These are phyloP conservation scores for Urocolius indicus DNA, from an alignment of 2,113 vertebrate genomes.

Conservation along the genomic window DNA sequence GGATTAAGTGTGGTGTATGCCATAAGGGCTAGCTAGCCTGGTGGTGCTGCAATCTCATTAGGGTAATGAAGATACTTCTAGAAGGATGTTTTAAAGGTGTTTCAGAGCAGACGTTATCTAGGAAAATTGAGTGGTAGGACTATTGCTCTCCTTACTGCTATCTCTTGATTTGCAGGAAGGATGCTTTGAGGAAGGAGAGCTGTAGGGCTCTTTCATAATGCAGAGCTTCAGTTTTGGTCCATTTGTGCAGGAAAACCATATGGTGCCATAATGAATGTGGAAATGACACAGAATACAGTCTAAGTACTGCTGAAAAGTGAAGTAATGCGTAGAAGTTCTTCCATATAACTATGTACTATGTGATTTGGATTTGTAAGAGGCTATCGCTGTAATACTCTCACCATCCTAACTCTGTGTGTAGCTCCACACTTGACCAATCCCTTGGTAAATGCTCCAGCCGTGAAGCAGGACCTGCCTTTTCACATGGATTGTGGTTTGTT, in stretches of 20 bases:
- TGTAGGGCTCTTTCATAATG: background rate
- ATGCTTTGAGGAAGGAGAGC: background rate
- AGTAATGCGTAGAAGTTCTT: background rate
- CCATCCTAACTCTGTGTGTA: accelerated
- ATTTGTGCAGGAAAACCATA: background rate
- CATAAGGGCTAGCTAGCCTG: background rate
- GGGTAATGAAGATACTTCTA: background rate
- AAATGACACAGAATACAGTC: background rate
- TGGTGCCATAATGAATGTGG: accelerated
- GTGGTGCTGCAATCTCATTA: background rate
- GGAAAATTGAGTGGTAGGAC: background rate
- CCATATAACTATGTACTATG: accelerated
- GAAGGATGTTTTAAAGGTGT: background rate
- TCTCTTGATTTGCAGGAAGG: background rate
- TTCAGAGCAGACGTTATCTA: background rate
- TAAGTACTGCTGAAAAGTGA: accelerated
- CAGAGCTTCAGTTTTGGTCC: background rate
- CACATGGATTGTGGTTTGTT: accelerated
- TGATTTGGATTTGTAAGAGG: background rate
- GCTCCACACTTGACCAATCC: accelerated
- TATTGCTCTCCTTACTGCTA: background rate
- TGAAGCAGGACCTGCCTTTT: background rate
- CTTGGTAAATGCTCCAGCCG: accelerated
- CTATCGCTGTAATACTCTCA: background rate
- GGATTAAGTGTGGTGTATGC: background rate